phyloP scores from a whole-genome alignment of 1,140 invertebrate genomes.

The Dreissena polymorpha region DNA sequence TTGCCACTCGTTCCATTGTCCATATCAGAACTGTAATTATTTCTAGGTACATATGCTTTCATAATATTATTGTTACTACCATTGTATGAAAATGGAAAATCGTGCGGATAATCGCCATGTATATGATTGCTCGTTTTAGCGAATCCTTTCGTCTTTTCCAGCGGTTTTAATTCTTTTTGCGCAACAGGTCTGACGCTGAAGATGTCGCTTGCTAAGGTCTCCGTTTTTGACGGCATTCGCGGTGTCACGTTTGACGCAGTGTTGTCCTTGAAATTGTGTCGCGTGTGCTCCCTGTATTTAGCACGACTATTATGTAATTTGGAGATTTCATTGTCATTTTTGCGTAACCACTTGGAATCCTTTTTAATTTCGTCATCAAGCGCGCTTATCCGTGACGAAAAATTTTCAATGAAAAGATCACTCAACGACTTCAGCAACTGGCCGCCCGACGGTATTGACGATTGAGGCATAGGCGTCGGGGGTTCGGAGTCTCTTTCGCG shows the following conservation, averaged over 20 bases:
- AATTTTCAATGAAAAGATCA: constrained; percentile 71
- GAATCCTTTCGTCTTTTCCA: constrained; percentile 61
- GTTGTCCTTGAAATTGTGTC: constrained; percentile 41
- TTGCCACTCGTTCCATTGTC: constrained; percentile 56
- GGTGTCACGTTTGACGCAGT: constrained; percentile 13
- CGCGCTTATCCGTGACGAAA: constrained; percentile 62
- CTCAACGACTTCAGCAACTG: constrained; percentile 59
- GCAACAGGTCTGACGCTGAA: constrained; percentile 55
- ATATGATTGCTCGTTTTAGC: constrained; percentile 13
- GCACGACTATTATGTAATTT: constrained; percentile 35
- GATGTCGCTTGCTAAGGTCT: constrained; percentile 49
- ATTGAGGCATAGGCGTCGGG: constrained; percentile 30
- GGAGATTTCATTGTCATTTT: constrained; percentile 46
- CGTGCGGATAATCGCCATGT: constrained; percentile 17
- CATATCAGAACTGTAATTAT: constrained; percentile 44
- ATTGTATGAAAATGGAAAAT: neutral
- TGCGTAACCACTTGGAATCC: constrained; percentile 61
- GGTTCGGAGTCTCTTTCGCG: constrained; percentile 38
- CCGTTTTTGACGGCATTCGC: constrained; percentile 22
- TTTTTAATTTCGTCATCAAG: constrained; percentile 67
- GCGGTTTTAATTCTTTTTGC: constrained; percentile 59
- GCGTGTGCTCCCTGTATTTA: constrained; percentile 22
- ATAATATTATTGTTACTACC: constrained; percentile 38
- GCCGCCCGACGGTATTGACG: constrained; percentile 39
- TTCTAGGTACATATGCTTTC: constrained; percentile 7